These are phyloP conservation scores for Apis cerana DNA, from an alignment of 1,140 invertebrate genomes.

Conservation along the genomic window DNA sequence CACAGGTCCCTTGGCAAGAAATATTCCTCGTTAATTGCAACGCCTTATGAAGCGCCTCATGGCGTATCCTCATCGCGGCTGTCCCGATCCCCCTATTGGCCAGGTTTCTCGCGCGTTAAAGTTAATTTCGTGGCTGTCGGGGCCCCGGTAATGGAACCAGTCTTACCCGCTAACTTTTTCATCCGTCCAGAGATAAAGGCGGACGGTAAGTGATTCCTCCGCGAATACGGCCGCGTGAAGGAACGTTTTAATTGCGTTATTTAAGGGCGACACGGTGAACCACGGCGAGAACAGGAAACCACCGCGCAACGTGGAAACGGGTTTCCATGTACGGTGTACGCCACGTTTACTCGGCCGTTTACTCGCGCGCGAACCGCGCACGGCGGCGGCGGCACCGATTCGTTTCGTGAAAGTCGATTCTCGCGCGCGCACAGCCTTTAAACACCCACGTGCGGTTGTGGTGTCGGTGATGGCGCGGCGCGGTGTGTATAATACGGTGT, in stretches of 20 bases:
- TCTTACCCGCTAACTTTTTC: constrained; percentile 31
- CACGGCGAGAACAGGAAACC: constrained; percentile 47
- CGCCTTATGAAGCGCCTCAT: neutral
- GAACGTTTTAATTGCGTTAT: constrained; percentile 67
- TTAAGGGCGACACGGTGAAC: constrained; percentile 59
- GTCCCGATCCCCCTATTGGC: neutral
- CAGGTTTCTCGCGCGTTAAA: constrained; percentile 21
- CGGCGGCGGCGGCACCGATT: constrained; percentile 3
- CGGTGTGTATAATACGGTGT: no score
- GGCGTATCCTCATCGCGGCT: neutral
- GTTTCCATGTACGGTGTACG: constrained; percentile 62
- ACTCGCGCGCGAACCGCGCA: neutral
- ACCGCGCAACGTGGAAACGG: constrained; percentile 49
- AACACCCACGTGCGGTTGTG: constrained; percentile 18
- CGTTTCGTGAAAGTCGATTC: constrained; percentile 47
- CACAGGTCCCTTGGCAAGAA: neutral
- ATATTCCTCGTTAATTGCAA: constrained; percentile 10
- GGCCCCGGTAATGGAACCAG: constrained; percentile 34
- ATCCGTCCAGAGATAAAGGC: neutral
- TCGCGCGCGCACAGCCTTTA: constrained; percentile 15
- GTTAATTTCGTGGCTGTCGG: constrained; percentile 11
- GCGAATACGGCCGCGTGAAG: constrained; percentile 3
- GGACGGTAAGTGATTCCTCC: constrained; percentile 23
- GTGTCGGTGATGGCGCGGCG: neutral
- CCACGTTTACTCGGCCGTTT: neutral